Base-by-base conservation (phyloP, 2,888 invertebrate genomes). In the Scrobipalpa atriplicella region DNA sequence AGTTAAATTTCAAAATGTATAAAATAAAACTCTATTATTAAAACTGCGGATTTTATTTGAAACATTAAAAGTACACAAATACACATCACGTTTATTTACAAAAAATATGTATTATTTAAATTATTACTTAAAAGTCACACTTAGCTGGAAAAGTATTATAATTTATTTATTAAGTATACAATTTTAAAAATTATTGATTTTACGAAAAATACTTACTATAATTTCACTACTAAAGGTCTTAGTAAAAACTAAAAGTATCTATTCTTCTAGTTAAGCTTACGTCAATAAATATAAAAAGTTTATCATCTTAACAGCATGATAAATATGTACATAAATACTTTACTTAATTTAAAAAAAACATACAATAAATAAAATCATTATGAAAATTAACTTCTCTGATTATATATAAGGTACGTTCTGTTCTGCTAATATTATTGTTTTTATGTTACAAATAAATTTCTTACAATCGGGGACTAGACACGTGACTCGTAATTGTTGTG, bases 31-130 rank as follows among this genome's bases (percentile, higher is more conserved):
- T 16, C 18, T 56, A n/a, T 47, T 56, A 56, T 10, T 62, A 47
- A 73, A 62, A 9, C 69, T 68, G 64, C 70, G 21, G 62, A 54
- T 56, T 72, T 60, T 60, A 60, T 60, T 60, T 60, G 60, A 60
- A 60, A 60, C 21, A 21, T 21, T 56, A 56, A 63, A 69, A 39
- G 66, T 86, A 88, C 83, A 83, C 79, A 85, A 86, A 85, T 84
- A 21, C 84, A 86, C 85, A 84, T 85, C 81, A 85, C 78, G 71
- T 83, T 84, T 88, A 89, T 87, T 86, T 89, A 90, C 88, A 90
- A 90, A 88, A 75, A 74, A 21, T 56, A 13, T 78, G 76, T 74
- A 76, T 72, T 77, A 78, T 74, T 73, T 78, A 78, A 73, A 38
- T 16, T 63, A 63, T 3, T 6, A 64, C 70, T 79, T 75, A 75